Evolutionary conservation across 2,113 vertebrate species (phyloP).

Genomic region (Petroica traversi): DNA sequence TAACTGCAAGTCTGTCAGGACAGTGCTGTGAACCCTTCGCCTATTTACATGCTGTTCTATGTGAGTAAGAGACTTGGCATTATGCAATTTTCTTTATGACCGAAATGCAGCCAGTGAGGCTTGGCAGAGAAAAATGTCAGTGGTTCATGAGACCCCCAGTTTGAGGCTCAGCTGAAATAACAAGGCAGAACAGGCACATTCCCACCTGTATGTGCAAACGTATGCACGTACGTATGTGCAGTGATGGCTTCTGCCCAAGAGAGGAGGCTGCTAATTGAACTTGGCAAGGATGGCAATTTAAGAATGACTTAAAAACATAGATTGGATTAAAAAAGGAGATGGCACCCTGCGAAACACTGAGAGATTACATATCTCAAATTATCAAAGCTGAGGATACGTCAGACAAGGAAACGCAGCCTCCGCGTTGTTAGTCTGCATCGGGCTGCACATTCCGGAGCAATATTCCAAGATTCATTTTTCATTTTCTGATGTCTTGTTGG

Average conservation of each 20-base stretch:
- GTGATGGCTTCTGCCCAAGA: background rate
- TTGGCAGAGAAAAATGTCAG: background rate
- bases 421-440: background rate
- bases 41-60: background rate
- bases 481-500: background rate
- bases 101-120: background rate
- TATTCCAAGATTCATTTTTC: background rate
- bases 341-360: background rate
- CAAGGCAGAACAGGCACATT: background rate
- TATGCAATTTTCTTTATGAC: background rate
- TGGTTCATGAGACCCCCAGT: background rate
- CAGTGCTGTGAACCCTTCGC: background rate
- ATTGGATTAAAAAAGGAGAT: background rate
- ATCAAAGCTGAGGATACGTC: background rate
- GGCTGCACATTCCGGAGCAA: background rate
- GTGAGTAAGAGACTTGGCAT: background rate
- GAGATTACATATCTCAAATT: background rate
- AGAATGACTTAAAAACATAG: background rate
- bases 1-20: background rate
- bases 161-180: constrained; percentile 8
- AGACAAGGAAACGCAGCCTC: background rate
- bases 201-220: accelerated
- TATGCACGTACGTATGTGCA: background rate
- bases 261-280: background rate
- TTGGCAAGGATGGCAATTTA: background rate